These are phyloP conservation scores for Brachypalpus laphriformis DNA, from an alignment of 2,888 invertebrate genomes.

Conservation along the genomic window DNA sequence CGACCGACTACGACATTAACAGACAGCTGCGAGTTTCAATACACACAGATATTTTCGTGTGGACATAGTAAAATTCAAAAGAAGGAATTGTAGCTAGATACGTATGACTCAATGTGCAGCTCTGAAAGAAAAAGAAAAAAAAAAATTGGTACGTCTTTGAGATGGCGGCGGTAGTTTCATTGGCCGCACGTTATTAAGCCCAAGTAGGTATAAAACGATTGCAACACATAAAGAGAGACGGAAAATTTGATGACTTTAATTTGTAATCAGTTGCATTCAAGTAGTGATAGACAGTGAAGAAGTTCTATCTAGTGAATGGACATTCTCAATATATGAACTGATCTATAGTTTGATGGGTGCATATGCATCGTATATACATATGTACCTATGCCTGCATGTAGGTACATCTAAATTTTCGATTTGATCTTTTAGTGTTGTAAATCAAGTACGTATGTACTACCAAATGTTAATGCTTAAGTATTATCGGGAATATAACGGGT, in stretches of 20 bases:
- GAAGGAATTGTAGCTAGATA: neutral
- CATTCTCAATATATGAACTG: too few species aligned
- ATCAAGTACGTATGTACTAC: too few species aligned
- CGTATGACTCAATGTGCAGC: constrained; percentile 24
- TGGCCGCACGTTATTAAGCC: neutral
- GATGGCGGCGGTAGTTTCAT: neutral
- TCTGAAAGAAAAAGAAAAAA: neutral
- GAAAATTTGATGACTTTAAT: neutral
- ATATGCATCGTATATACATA: too few species aligned
- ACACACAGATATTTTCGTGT: constrained; percentile 36
- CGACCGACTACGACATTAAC: constrained; percentile 37
- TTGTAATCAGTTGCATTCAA: neutral
- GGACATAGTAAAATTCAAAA: constrained; percentile 1
- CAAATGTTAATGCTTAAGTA: too few species aligned
- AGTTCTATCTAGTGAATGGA: too few species aligned
- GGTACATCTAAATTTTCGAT: too few species aligned
- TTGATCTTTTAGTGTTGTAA: too few species aligned
- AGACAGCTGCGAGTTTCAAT: constrained; percentile 63
- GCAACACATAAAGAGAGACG: neutral
- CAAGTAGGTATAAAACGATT: neutral
- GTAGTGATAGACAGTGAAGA: too few species aligned
- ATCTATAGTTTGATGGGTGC: too few species aligned
- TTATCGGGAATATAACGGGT: too few species aligned
- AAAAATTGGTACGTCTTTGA: neutral
- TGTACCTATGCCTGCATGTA: too few species aligned